Evolutionary conservation across 1,140 invertebrate species (phyloP), one percentile per base, ranked within the genome.

Genomic region (Bursaphelenchus mucronatus): DNA sequence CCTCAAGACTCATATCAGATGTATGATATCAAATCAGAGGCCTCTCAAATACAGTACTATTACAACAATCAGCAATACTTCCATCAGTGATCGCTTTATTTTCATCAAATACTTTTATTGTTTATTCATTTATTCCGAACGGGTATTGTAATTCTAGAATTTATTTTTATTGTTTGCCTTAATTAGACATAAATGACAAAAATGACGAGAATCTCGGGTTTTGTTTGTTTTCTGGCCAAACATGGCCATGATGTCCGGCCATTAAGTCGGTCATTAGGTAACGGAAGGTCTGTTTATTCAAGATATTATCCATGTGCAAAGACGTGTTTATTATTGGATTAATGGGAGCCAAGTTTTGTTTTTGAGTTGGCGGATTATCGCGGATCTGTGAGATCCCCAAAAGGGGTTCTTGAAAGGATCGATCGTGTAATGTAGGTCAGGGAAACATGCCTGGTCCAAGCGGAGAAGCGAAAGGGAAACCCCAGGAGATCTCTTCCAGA

Each of bases 271-370:
- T 30, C 30, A 30, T 30, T 30, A 30, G 30, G 30, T 30, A 30
- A 30, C 30, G 30, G 30, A 30, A 30, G 30, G 30, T 5, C 30
- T 50, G 57, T 39, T 59, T 59, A 39, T 44, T 39, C 47, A 59
- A 59, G 57, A 30, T n/a, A 44, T n/a, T n/a, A 30, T 45, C 21
- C 40, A 41, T 44, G 57, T 30, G 47, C 30, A 30, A 59, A 13
- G 13, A 40, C 57, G 13, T 59, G 19, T 59, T 40, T 59, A 59
- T 59, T 59, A 59, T 59, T 59, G 57, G 57, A 59, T 59, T 59
- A 59, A 44, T 39, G n/a, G 53, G 30, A 30, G 30, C 30, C 30
- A 30, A 30, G 30, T 49, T 49, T 49, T 49, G 47, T 49, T 49
- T 49, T 49, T 6, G 47, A 49, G 47, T 49, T 49, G 13, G 30